These are phyloP conservation scores for Etheostoma cragini DNA, from an alignment of 2,113 vertebrate genomes.

Conservation along the genomic window DNA sequence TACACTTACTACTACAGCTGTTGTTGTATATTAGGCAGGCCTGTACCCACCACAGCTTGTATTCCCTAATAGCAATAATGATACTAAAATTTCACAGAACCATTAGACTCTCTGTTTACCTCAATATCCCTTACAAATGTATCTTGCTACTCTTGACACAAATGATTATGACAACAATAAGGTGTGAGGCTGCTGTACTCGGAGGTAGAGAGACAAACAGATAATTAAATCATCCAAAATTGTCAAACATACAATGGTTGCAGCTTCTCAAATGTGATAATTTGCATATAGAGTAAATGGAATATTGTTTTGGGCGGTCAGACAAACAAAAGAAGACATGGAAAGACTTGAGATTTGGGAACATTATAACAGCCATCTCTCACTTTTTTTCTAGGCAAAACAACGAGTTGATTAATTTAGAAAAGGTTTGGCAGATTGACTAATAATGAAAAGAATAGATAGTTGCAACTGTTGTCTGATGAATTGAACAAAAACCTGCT, in stretches of 20 bases:
- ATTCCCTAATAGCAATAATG: background rate
- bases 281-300: background rate
- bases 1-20: background rate
- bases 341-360: background rate
- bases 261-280: background rate
- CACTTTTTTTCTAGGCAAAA: background rate
- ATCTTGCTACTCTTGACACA: slow-evolving; percentile 16
- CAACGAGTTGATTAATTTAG: background rate
- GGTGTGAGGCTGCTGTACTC: slow-evolving; percentile 46
- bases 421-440: background rate
- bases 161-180: slow-evolving; percentile 32
- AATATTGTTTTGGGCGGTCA: background rate
- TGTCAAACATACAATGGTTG: background rate
- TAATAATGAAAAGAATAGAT: background rate
- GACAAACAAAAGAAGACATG: background rate
- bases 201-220: slow-evolving; percentile 22
- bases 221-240: background rate
- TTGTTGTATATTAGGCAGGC: slow-evolving; percentile 21
- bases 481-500: slow-evolving; percentile 3
- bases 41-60: background rate
- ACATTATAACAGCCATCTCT: background rate
- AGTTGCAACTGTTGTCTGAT: background rate
- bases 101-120: slow-evolving; percentile 9
- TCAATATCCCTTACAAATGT: background rate
- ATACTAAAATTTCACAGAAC: slow-evolving; percentile 13